phyloP scores from a whole-genome alignment of 2,797 vertebrate genomes.

The Apodemus agrarius region DNA sequence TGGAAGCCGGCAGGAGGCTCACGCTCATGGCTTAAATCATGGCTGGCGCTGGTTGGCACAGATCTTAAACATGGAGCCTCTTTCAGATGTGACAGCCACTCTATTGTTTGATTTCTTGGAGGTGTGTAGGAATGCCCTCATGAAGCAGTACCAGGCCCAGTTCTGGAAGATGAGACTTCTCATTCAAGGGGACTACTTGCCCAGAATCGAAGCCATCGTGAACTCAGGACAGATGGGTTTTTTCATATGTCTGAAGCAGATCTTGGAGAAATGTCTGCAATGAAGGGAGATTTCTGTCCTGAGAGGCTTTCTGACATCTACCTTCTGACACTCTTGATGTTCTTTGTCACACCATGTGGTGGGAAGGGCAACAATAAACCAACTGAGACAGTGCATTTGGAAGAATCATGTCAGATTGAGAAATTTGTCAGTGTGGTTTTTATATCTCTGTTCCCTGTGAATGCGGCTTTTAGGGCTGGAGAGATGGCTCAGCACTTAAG shows the following conservation, averaged over 20 bases:
- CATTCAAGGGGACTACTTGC: conserved; percentile 93
- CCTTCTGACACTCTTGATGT: conserved; percentile 93
- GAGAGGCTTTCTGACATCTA: conserved; percentile 89
- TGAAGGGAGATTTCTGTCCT: conserved; percentile 90
- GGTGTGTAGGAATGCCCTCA: conserved; percentile 96
- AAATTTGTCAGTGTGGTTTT: not conserved
- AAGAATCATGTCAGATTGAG: conserved; percentile 26
- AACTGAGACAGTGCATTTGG: not conserved
- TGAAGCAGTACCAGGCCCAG: conserved; percentile 94
- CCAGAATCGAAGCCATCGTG: conserved; percentile 94
- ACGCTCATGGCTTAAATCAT: too few species aligned
- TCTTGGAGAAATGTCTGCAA: conserved; percentile 91
- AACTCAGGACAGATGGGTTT: conserved; percentile 93
- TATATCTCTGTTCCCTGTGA: not conserved
- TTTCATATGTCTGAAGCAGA: conserved; percentile 92
- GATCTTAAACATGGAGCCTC: too few species aligned
- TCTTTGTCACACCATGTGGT: not conserved
- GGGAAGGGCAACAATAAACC: conserved; percentile 60
- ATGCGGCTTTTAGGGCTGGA: not conserved
- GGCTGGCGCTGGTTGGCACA: too few species aligned
- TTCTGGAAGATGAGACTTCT: conserved; percentile 96
- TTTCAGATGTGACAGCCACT: too few species aligned
- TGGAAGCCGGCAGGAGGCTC: too few species aligned
- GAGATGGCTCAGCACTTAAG: too few species aligned
- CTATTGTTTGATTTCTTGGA: too few species aligned